phyloP scores from a whole-genome alignment of 1,140 invertebrate species.

The Andricus grossulariae region DNA sequence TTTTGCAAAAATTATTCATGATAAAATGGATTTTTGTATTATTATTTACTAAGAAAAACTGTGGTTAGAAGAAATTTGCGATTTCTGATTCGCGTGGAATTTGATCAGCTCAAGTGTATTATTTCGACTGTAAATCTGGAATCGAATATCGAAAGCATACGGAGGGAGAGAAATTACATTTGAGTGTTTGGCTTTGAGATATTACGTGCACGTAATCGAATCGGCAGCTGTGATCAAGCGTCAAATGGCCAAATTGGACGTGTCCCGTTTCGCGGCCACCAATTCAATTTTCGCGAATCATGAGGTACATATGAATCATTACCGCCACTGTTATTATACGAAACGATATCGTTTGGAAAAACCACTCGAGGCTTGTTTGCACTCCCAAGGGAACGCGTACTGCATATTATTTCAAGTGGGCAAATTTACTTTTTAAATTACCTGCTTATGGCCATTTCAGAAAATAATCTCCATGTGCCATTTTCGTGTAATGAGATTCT shows the following conservation, averaged over 20 bases:
- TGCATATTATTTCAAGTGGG: not conserved
- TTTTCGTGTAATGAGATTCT: not conserved
- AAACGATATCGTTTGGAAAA: conserved; percentile 18
- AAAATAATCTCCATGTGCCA: not conserved
- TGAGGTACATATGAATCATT: conserved; percentile 29
- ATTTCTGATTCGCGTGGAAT: too few relatives aligned
- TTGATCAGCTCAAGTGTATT: too few relatives aligned
- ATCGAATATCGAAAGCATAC: not conserved
- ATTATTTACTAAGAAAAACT: too few relatives aligned
- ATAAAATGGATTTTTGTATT: too few relatives aligned
- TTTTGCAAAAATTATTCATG: too few relatives aligned
- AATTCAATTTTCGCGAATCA: conserved; percentile 28
- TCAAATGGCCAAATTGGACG: conserved; percentile 13
- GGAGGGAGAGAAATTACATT: not conserved
- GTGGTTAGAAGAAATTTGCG: too few relatives aligned
- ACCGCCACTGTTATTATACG: not conserved
- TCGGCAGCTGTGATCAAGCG: conserved; percentile 8
- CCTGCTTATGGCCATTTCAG: not conserved
- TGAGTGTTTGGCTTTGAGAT: conserved; percentile 1
- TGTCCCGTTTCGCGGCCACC: conserved; percentile 24
- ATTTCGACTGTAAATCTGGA: too few relatives aligned
- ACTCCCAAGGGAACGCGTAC: not conserved
- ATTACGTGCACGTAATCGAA: conserved; percentile 26
- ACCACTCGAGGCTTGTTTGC: not conserved
- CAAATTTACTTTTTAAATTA: conserved; percentile 17